Conservation (phyloP, 2,113 vertebrate genomes). For the Dolichallabes microphthalmus region DNA sequence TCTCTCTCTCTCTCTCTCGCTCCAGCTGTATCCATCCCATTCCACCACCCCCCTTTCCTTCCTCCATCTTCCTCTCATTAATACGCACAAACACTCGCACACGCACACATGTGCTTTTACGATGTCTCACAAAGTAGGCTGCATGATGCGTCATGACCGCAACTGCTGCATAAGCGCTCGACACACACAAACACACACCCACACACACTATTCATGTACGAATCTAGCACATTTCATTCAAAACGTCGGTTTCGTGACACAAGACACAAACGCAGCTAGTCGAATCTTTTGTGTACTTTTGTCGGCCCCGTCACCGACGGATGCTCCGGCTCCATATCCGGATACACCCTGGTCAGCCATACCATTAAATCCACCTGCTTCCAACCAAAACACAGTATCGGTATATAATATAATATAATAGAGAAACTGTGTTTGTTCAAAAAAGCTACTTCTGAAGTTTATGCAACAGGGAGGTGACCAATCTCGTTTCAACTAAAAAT, state of each 20-base stretch:
- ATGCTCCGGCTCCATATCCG: slow-evolving; percentile 38
- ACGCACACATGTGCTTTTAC: background rate
- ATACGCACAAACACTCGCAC: slow-evolving; percentile 40
- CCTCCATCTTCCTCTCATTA: slow-evolving; percentile 58
- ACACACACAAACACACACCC: slow-evolving; percentile 14
- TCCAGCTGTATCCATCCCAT: slow-evolving; percentile 69
- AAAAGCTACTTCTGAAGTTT: too few relatives aligned
- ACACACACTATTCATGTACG: background rate
- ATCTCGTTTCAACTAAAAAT: too few relatives aligned
- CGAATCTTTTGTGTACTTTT: background rate
- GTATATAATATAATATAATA: too few relatives aligned
- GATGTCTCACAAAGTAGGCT: slow-evolving; percentile 19
- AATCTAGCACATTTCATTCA: background rate
- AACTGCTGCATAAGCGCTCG: background rate
- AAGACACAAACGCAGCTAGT: background rate
- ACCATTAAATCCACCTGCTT: too few relatives aligned
- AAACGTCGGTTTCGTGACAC: background rate
- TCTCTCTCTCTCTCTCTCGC: slow-evolving; percentile 41
- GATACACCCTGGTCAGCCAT: background rate
- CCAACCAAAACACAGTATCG: too few relatives aligned
- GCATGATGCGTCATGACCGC: background rate
- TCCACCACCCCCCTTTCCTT: slow-evolving; percentile 51
- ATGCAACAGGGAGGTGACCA: too few relatives aligned
- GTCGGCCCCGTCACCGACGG: slow-evolving; percentile 6
- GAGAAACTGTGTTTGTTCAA: too few relatives aligned